Base-by-base conservation (phyloP, 2,797 vertebrate genomes). In the Tangara arthus region DNA sequence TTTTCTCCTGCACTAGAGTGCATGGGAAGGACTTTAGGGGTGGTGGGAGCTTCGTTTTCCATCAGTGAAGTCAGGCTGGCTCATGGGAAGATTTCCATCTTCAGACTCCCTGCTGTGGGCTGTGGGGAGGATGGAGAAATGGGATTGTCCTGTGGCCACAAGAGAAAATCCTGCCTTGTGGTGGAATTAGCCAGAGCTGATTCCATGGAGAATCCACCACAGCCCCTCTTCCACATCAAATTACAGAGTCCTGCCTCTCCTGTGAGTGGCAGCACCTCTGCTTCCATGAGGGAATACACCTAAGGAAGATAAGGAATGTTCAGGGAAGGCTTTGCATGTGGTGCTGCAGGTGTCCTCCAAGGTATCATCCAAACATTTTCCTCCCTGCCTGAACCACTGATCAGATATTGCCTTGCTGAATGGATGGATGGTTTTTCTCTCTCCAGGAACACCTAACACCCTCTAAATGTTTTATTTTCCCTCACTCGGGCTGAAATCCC, bases 91-190 rank as follows among this genome's bases (percentile, higher is more conserved):
- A 21, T 49, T 64, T 69, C 39, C 8, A 12, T 9, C 20, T 28
- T 8, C 22, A 81, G n/a, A 18, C 1, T 63, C 22, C 11, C 12
- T 20, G 13, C 19, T 61, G 0, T 1, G 6, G 24, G 5, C n/a
- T 53, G 18, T 50, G 35, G 13, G 53, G 11, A 71, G 20, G 9
- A 30, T 3, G 4, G 42, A 85, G 15, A 37, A 41, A 26, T 13
- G 30, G 59, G 12, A 50, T 20, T 27, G 11, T 50, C 47, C 24
- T n/a, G 17, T 34, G 60, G 11, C 15, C 26, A 2, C 6, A 34
- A 27, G 5, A 64, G 42, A 46, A 28, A 65, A n/a, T 46, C 12
- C 1, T 73, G 11, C 23, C 15, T 61, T 20, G n/a, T 32, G 28
- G 9, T 35, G 41, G 37, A 76, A 4, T 8, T 8, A 82, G 7